These are phyloP conservation scores for Trichonephila clavipes DNA, from an alignment of 1,140 invertebrate genomes.

Conservation along the genomic window DNA sequence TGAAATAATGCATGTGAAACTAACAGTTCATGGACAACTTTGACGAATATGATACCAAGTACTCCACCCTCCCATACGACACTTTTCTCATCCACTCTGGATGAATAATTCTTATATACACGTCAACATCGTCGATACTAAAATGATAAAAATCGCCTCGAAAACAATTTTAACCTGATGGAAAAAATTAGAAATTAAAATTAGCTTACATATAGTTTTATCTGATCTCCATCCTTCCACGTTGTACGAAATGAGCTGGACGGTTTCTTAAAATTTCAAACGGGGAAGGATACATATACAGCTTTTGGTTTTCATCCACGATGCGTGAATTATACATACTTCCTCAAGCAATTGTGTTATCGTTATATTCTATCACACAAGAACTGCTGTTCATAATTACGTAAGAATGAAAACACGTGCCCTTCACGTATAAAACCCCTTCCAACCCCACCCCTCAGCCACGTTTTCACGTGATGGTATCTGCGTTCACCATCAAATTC, in stretches of 20 bases:
- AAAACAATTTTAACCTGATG: not conserved
- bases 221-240: not conserved
- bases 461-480: slow-evolving; percentile 31
- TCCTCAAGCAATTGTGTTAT: slow-evolving; percentile 20
- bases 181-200: not conserved
- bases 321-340: slow-evolving; percentile 11
- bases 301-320: not conserved
- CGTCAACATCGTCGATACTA: not conserved
- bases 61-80: not conserved
- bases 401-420: slow-evolving; percentile 14
- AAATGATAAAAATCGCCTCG: not conserved
- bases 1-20: too few species aligned
- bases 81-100: not conserved
- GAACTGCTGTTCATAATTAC: slow-evolving; percentile 7
- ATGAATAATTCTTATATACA: not conserved
- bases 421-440: not conserved
- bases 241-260: not conserved
- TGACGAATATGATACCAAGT: not conserved
- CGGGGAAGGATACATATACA: not conserved
- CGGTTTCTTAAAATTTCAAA: not conserved
- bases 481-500: slow-evolving; percentile 30
- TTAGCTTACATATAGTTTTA: not conserved
- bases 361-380: not conserved
- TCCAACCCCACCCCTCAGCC: not conserved
- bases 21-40: not conserved